These are phyloP conservation scores for Rhabdomys pumilio DNA, from an alignment of 2,797 vertebrate species.

Conservation along the genomic window DNA sequence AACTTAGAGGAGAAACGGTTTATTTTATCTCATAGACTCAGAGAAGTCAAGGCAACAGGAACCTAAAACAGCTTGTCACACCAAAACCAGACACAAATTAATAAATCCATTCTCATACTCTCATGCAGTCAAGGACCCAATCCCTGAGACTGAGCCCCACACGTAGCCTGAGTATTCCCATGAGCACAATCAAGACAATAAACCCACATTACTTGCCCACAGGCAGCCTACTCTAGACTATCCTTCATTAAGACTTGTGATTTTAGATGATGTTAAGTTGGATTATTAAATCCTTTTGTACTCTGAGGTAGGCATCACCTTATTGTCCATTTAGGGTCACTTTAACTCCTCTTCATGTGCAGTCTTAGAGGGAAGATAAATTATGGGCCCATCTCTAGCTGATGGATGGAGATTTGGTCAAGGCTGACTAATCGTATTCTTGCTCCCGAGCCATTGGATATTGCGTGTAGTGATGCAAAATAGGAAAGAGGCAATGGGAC, in stretches of 20 bases:
- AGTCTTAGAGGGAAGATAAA: neutral
- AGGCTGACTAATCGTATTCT: neutral
- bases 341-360: neutral
- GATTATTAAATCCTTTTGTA: neutral
- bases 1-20: neutral
- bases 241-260: neutral
- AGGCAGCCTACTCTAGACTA: neutral
- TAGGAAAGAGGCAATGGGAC: too few relatives aligned
- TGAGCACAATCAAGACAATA: neutral
- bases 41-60: neutral
- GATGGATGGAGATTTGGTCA: neutral
- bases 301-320: neutral
- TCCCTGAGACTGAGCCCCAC: neutral
- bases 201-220: neutral
- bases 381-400: neutral
- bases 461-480: neutral
- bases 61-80: neutral
- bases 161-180: neutral
- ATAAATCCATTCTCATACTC: neutral
- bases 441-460: neutral
- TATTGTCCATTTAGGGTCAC: rapidly evolving
- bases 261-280: neutral
- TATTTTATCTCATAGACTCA: neutral
- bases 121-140: neutral
- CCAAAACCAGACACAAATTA: neutral